Evolutionary conservation across 2,888 invertebrate species (phyloP).

Genomic region (Amphiduros pacificus): DNA sequence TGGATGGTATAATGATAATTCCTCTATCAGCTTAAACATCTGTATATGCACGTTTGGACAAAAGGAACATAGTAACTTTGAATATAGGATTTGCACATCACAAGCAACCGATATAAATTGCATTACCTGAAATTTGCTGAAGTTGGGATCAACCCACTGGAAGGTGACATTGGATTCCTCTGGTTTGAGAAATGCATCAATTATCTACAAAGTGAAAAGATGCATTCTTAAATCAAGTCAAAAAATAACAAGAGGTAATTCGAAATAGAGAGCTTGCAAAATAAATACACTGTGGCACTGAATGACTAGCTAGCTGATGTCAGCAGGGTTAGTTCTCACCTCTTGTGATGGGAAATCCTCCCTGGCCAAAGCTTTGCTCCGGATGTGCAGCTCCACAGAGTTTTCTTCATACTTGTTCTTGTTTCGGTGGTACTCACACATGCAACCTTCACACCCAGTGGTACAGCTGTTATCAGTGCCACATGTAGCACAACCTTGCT

Average conservation of each 20-base stretch:
- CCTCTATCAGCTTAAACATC: too few relatives aligned
- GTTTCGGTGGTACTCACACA: slow-evolving; percentile 1
- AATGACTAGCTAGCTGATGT: too few relatives aligned
- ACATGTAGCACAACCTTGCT: slow-evolving; percentile 3
- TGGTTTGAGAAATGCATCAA: slow-evolving; percentile 8
- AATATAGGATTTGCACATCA: too few relatives aligned
- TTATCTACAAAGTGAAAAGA: background rate
- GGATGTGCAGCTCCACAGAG: background rate
- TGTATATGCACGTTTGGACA: too few relatives aligned
- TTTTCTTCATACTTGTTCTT: background rate
- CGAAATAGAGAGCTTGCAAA: too few relatives aligned
- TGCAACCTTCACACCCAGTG: background rate
- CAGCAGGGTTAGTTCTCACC: background rate
- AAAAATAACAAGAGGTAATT: background rate
- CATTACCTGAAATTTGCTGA: background rate
- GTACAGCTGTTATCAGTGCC: background rate
- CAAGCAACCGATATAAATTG: too few relatives aligned
- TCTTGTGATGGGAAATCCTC: slow-evolving; percentile 2
- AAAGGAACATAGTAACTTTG: too few relatives aligned
- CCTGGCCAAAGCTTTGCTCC: background rate
- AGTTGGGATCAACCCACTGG: background rate
- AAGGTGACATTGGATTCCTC: background rate
- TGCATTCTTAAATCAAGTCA: too few relatives aligned
- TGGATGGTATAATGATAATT: too few relatives aligned
- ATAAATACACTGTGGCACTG: too few relatives aligned